These are phyloP conservation scores for Hydrotaea cyrtoneurina DNA, from an alignment of 2,888 invertebrate genomes.

Conservation along the genomic window DNA sequence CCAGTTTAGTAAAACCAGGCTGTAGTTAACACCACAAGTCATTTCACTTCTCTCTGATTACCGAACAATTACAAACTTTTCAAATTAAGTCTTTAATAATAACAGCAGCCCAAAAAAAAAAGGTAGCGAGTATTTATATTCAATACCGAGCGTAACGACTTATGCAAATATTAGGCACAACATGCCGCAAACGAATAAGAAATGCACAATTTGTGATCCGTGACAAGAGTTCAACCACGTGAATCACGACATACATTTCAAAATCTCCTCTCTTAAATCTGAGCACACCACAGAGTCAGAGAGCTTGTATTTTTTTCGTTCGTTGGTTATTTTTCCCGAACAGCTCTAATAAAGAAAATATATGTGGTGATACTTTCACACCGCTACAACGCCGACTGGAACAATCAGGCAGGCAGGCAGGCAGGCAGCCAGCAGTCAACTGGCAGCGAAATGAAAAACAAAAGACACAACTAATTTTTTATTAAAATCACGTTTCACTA, in stretches of 20 bases:
- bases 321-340: not conserved
- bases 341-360: constrained; percentile 21
- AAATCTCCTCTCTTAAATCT: constrained; percentile 1
- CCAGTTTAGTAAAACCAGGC: no score
- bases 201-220: constrained; percentile 19
- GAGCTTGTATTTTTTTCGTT: not conserved
- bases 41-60: not conserved
- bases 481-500: constrained; percentile 63
- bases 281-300: not conserved
- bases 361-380: not conserved
- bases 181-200: not conserved
- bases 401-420: not conserved
- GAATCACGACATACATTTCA: constrained; percentile 2
- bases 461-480: constrained; percentile 32
- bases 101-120: not conserved
- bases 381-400: not conserved
- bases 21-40: not conserved
- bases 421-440: not conserved
- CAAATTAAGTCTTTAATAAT: constrained; percentile 12
- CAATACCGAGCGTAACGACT: not conserved
- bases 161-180: constrained; percentile 19
- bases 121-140: not conserved
- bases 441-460: not conserved
- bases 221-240: constrained; percentile 25
- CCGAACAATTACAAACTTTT: constrained; percentile 13